Base-by-base conservation (phyloP, 2,888 invertebrate genomes). In the Lissocephala sabroskyi region DNA sequence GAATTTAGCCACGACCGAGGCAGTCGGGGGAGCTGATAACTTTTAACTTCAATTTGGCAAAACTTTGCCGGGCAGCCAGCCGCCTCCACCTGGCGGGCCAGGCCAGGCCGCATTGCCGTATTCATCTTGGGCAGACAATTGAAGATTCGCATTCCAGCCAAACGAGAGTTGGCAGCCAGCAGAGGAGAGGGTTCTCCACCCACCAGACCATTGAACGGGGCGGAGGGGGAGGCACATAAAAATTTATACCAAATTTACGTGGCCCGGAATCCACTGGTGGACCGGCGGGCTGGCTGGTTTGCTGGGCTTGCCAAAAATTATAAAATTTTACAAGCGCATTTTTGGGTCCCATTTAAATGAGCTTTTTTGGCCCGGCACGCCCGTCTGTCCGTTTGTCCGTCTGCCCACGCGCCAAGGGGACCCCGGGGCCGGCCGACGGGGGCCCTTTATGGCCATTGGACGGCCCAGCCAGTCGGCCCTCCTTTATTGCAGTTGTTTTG, bases 161-260 rank as follows among this genome's bases (percentile, higher is more conserved):
- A 58, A 60, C 49, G 64, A 64, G 64, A 64, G 57, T 63, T 63
- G 52, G 58, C 56, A 32, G 29, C 32, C 17, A 32, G 61, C 73
- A 67, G 73, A 65, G 62, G 62, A 56, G 11, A 3, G n/a, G 30
- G 6, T 13, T 1, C 13, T 30, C 6, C 30, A 7, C 11, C 30
- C 13, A 13, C 11, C 62, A 65, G 58, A 71, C 65, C 63, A 74
- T 68, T 74, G 67, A 66, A 59, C 62, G 47, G 48, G 65, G 50
- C 56, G 30, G 29, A 52, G 29, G 42, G 43, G n/a, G n/a, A n/a
- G n/a, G n/a, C n/a, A 56, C 70, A 73, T 68, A 68, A 56, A 73
- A 74, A 68, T 68, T 66, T 68, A 68, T 68, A 68, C 68, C 74
- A 68, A 71, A 71, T 68, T 71, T 71, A 68, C 75, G 75, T 68